These are phyloP conservation scores for Microctenopoma steveboyesi DNA, from an alignment of 2,797 vertebrate genomes.

Conservation along the genomic window DNA sequence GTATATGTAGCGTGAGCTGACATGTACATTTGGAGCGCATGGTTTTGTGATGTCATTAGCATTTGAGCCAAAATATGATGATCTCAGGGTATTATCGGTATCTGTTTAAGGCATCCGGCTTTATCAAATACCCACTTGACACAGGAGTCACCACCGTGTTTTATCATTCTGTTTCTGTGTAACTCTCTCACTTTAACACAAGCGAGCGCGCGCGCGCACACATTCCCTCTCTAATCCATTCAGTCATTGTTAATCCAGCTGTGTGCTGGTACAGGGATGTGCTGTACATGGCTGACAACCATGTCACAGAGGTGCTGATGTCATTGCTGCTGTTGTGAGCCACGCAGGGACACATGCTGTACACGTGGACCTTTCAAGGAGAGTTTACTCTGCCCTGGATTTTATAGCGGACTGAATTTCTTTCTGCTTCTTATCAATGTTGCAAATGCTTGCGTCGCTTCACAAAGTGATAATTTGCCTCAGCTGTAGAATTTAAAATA, in stretches of 20 bases:
- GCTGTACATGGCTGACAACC: slow-evolving; percentile 51
- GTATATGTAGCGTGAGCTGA: slow-evolving; percentile 1
- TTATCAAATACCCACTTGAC: slow-evolving; percentile 71
- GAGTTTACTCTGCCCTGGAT: slow-evolving; percentile 31
- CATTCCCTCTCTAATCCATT: slow-evolving; percentile 64
- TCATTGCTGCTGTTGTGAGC: slow-evolving; percentile 20
- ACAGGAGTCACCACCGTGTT: slow-evolving; percentile 52
- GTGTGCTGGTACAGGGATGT: slow-evolving; percentile 51
- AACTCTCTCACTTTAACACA: slow-evolving; percentile 30
- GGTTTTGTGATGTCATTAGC: slow-evolving; percentile 49
- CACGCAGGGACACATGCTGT: neutral
- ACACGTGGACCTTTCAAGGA: slow-evolving; percentile 19
- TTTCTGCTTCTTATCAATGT: slow-evolving; percentile 14
- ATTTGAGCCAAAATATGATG: slow-evolving; percentile 59
- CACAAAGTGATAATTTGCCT: slow-evolving; percentile 17
- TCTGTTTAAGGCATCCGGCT: slow-evolving; percentile 67
- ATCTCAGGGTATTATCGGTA: slow-evolving; percentile 62
- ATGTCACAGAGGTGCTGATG: slow-evolving; percentile 39
- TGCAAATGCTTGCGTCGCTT: slow-evolving; percentile 18
- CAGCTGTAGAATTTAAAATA: slow-evolving; percentile 13
- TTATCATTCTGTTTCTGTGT: slow-evolving; percentile 51
- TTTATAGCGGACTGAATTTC: slow-evolving; percentile 22
- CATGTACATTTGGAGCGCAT: slow-evolving; percentile 22
- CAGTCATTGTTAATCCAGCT: slow-evolving; percentile 75
- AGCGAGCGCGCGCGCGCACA: slow-evolving; percentile 22